Conservation (phyloP, 2,797 vertebrate genomes). For the Schizopygopsis pylzovi region DNA sequence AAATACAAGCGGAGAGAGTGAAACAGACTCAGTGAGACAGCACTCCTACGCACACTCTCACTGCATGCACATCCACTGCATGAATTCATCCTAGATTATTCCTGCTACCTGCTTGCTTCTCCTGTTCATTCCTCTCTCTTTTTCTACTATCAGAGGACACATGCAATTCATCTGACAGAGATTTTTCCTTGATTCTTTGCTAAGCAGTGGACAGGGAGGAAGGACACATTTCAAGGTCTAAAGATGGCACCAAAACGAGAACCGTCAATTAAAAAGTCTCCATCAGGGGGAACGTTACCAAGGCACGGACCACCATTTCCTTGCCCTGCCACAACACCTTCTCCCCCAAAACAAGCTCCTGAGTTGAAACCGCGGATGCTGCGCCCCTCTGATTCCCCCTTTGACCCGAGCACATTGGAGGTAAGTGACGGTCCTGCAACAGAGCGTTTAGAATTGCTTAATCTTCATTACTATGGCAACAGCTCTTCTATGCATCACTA, state of each 20-base stretch:
- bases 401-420: conserved; percentile 82
- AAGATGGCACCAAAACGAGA: conserved; percentile 81
- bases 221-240: conserved; percentile 17
- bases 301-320: conserved; percentile 81
- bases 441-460: background rate
- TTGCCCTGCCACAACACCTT: conserved; percentile 64
- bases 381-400: conserved; percentile 76
- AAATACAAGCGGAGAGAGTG: conserved; percentile 60
- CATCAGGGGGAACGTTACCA: conserved; percentile 71
- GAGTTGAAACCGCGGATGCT: conserved; percentile 79
- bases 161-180: conserved; percentile 69
- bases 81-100: conserved; percentile 32
- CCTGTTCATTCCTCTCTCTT: conserved; percentile 51
- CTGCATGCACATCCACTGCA: conserved; percentile 44
- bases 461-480: background rate
- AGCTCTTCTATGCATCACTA: background rate
- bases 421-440: conserved; percentile 66
- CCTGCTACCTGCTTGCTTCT: conserved; percentile 53
- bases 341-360: conserved; percentile 66
- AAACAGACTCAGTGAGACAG: conserved; percentile 60
- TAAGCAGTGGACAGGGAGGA: conserved; percentile 30
- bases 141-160: conserved; percentile 52
- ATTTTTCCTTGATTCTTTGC: conserved; percentile 61
- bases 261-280: conserved; percentile 77
- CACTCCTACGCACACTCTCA: conserved; percentile 55